Evolutionary conservation across 2,797 vertebrate species (phyloP), one percentile per base, ranked within the genome.

Genomic region (Myripristis jacobus): DNA sequence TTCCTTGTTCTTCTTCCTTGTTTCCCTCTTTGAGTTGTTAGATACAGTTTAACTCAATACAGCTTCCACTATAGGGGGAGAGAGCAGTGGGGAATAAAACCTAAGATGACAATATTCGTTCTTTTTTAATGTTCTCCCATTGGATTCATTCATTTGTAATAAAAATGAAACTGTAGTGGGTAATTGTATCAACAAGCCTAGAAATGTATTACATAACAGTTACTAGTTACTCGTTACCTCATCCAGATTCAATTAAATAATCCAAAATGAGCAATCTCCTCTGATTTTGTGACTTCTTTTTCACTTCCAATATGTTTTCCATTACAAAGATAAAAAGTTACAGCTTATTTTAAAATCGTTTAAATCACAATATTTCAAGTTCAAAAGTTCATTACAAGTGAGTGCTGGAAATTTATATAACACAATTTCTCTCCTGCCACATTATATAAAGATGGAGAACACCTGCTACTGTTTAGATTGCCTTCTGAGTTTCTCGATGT

Each of bases 111-210:
- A 76, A 56, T 38, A 46, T 75, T 57, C 31, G 58, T 66, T 71
- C 59, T 73, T 73, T 29, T 62, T 62, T 68, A 71, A 58, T 86
- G 27, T 53, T 51, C 56, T 21, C 36, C 79, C 27, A 41, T 75
- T 71, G 67, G 62, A 78, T 66, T 82, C 79, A 86, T 83, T 63
- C 29, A 2, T 3, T 66, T 71, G 57, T 81, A 80, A 81, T 58
- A 64, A n/a, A 36, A 36, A 60, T 61, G 56, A 12, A 79, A 65
- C 46, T 46, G 29, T 54, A 1, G 34, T 9, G 43, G 59, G 31
- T 10, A 56, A 76, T 70, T 71, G 70, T 77, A 80, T 79, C 72
- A 59, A 74, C 38, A 41, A 73, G 60, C 44, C 36, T 53, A 21
- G 48, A 44, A 48, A 29, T 21, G 0, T 64, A 29, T 46, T 59